These are phyloP conservation scores for Mormoops blainvillei DNA, from an alignment of 2,113 vertebrate genomes.

Conservation along the genomic window DNA sequence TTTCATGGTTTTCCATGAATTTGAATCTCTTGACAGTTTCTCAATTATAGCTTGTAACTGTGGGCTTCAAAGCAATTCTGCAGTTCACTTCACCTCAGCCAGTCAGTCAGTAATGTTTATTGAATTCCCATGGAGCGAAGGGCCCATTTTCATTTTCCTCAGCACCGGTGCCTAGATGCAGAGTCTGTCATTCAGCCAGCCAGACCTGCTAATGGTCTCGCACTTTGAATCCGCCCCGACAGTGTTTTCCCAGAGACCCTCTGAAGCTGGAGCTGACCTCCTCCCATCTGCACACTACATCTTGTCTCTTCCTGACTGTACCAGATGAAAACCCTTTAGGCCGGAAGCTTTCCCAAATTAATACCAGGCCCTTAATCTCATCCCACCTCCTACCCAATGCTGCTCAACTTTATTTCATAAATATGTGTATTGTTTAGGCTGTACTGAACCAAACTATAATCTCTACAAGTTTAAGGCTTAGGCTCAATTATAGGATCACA, in stretches of 20 bases:
- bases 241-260: not conserved
- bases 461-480: conserved; percentile 33
- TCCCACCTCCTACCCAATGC: not conserved
- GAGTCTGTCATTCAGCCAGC: not conserved
- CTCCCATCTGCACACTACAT: not conserved
- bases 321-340: conserved; percentile 56
- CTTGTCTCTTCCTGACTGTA: not conserved
- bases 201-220: conserved; percentile 20
- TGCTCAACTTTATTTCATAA: conserved; percentile 56
- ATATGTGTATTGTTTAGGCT: conserved; percentile 49
- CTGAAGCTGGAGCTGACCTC: not conserved
- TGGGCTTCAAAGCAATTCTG: conserved; percentile 52
- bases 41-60: conserved; percentile 53
- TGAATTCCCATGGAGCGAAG: conserved; percentile 35
- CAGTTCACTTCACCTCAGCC: conserved; percentile 13
- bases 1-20: conserved; percentile 59
- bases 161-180: not conserved
- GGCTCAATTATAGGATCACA: conserved; percentile 43
- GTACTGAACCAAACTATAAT: conserved; percentile 40
- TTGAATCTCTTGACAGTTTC: conserved; percentile 49
- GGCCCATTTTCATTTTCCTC: conserved; percentile 29
- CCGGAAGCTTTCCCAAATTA: conserved; percentile 57
- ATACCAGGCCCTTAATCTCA: conserved; percentile 56
- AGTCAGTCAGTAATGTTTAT: conserved; percentile 38
- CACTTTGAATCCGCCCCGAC: not conserved